These are phyloP conservation scores for Ichneumoninae sp. DNA, from an alignment of 2,888 invertebrate species.

Conservation along the genomic window DNA sequence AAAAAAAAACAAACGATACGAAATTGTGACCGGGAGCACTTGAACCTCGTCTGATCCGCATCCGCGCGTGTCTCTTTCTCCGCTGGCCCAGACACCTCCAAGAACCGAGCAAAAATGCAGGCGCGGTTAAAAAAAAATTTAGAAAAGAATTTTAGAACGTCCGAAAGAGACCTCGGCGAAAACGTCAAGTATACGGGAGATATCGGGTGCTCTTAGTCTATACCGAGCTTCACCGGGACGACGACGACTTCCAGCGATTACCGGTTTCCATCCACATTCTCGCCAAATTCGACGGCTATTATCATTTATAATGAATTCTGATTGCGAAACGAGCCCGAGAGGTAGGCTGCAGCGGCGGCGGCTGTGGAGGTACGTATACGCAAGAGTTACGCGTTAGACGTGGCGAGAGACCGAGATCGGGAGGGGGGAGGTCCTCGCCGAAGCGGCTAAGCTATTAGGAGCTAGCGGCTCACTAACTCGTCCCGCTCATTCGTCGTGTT, in stretches of 20 bases:
- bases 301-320: slow-evolving; percentile 70
- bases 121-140: no score
- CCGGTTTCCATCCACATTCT: slow-evolving; percentile 67
- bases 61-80: not conserved
- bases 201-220: slow-evolving; percentile 20
- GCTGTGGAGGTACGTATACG: slow-evolving; percentile 35
- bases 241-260: slow-evolving; percentile 59
- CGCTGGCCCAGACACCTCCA: not conserved
- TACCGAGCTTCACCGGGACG: slow-evolving; percentile 43
- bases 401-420: slow-evolving; percentile 40
- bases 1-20: slow-evolving; percentile 12
- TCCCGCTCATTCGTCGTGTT: slow-evolving; percentile 13
- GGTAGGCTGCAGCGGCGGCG: slow-evolving; percentile 13
- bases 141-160: not conserved
- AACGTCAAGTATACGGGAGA: slow-evolving; percentile 14
- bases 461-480: not conserved
- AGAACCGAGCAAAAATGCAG: not conserved
- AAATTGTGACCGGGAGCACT: slow-evolving; percentile 11
- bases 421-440: not conserved
- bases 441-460: slow-evolving; percentile 13
- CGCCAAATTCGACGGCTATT: slow-evolving; percentile 69
- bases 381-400: slow-evolving; percentile 58
- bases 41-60: slow-evolving; percentile 4
- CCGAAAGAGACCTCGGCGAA: not conserved
- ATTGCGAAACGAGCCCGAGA: slow-evolving; percentile 62